Evolutionary conservation across 2,797 vertebrate genomes (phyloP), one percentile per base, ranked within the genome.

Genomic region (Sebastes kiyomatsui): DNA sequence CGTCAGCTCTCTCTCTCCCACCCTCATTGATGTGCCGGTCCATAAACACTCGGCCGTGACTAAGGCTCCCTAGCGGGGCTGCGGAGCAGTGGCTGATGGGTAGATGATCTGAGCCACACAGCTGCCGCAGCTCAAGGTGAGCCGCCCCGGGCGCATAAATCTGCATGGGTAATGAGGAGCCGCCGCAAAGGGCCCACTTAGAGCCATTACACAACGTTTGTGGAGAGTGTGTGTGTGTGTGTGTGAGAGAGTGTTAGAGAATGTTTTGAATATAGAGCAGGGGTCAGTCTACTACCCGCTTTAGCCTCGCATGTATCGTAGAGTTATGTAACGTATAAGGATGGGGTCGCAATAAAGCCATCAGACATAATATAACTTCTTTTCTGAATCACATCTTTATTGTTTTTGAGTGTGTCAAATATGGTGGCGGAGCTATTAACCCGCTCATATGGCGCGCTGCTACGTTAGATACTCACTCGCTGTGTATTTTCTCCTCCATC

Each of bases 71-170:
- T 66, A n/a, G 87, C 54, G 86, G 46, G 81, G 61, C 66, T 20
- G 18, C 23, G 22, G 69, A 86, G 90, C 87, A 73, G 82, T 77
- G 89, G 87, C 90, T 89, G 84, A 92, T 94, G 91, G 91, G 88
- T 90, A 88, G 85, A 92, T 87, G 90, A 89, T 90, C 85, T 87
- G 89, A 92, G 87, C 78, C 81, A 28, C 85, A 77, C 93, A 92
- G 91, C 91, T 94, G 94, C 90, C 77, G 79, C 82, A 72, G 88
- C 88, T 93, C 91, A 93, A 94, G 92, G 92, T 93, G 93, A 94
- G 92, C 86, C 56, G 81, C 81, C 87, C 85, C 3, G 80, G 79
- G 69, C 74, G 88, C 87, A 93, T 95, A 94, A 91, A 94, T 95
- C 90, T 94, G 82, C 92, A 95, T 95, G 56, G 80, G 75, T 87